Evolutionary conservation across 2,888 invertebrate species (phyloP).

Genomic region (Lacanobia wlatinum): DNA sequence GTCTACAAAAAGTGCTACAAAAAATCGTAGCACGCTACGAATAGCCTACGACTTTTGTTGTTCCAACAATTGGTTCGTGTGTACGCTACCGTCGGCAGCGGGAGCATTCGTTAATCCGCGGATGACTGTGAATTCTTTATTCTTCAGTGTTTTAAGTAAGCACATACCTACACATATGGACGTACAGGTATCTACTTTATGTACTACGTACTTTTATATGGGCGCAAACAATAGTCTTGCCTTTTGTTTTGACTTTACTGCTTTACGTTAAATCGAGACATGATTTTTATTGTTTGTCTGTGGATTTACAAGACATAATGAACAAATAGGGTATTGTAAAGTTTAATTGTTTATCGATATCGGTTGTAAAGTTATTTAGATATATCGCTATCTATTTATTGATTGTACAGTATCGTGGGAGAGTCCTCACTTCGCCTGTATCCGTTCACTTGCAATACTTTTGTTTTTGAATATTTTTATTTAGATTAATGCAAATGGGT

Average conservation of each 20-base stretch:
- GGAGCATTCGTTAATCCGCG: constrained; percentile 78
- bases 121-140: constrained; percentile 74
- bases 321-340: constrained; percentile 52
- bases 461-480: constrained; percentile 68
- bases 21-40: constrained; percentile 41
- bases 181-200: constrained; percentile 17
- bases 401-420: constrained; percentile 72
- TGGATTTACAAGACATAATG: constrained; percentile 56
- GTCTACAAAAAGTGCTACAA: constrained; percentile 44
- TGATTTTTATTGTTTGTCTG: constrained; percentile 46
- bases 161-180: constrained; percentile 30
- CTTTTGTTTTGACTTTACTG: constrained; percentile 60
- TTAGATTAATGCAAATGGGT: constrained; percentile 69
- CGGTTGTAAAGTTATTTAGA: constrained; percentile 61
- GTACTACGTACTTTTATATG: constrained; percentile 33
- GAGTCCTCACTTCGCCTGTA: constrained; percentile 70
- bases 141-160: constrained; percentile 69
- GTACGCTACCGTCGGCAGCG: constrained; percentile 68
- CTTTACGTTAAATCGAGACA: constrained; percentile 51
- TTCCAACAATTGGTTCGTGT: constrained; percentile 56
- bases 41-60: constrained; percentile 2
- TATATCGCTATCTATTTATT: constrained; percentile 60
- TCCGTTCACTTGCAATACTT: constrained; percentile 68
- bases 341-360: constrained; percentile 53
- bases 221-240: constrained; percentile 44